These are phyloP conservation scores for Cyaniris semiargus DNA, from an alignment of 2,888 invertebrate genomes.

Conservation along the genomic window DNA sequence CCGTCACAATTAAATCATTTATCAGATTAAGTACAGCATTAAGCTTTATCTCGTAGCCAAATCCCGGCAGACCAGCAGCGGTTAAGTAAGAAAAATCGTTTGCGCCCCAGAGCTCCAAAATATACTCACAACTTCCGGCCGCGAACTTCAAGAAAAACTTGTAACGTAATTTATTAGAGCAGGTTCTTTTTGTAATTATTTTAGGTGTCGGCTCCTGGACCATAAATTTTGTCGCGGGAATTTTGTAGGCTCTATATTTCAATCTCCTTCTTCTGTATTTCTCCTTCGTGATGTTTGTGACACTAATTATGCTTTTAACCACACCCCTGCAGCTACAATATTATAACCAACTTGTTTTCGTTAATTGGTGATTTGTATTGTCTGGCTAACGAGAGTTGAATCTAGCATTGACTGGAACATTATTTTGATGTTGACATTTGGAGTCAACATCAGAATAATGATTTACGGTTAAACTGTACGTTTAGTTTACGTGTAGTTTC, in stretches of 20 bases:
- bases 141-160: neutral
- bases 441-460: no score
- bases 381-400: no score
- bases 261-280: neutral
- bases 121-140: neutral
- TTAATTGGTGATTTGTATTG: no score
- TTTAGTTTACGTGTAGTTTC: no score
- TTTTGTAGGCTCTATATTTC: neutral
- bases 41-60: slow-evolving; percentile 10
- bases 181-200: slow-evolving; percentile 3
- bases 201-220: neutral
- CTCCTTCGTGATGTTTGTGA: neutral
- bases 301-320: neutral
- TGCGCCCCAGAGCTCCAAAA: neutral
- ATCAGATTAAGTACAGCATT: slow-evolving; percentile 13
- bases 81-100: slow-evolving; percentile 20
- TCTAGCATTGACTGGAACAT: no score
- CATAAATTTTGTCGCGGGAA: neutral
- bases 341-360: no score
- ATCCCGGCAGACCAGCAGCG: neutral
- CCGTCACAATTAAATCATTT: slow-evolving; percentile 15
- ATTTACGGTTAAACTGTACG: no score
- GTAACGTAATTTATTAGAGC: slow-evolving; percentile 17
- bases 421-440: no score
- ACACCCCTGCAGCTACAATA: no score